These are phyloP conservation scores for Microtus richardsoni DNA, from an alignment of 2,113 vertebrate genomes.

Conservation along the genomic window DNA sequence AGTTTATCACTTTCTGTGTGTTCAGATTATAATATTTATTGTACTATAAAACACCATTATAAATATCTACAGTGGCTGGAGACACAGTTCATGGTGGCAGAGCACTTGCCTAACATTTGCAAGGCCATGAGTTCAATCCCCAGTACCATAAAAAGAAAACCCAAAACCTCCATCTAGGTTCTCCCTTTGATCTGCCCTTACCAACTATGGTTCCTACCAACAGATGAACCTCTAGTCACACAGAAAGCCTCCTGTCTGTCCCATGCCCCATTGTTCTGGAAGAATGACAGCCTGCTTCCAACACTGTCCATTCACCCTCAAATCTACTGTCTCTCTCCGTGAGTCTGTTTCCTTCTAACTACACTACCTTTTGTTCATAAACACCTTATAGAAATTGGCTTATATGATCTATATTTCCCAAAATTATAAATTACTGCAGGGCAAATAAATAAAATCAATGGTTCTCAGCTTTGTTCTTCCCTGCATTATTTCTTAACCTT, in stretches of 20 bases:
- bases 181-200: not conserved
- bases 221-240: not conserved
- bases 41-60: not conserved
- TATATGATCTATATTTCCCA: not conserved
- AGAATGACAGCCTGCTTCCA: fast-evolving
- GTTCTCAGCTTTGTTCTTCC: not conserved
- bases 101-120: not conserved
- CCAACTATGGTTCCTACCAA: not conserved
- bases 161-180: not conserved
- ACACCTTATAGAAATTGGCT: not conserved
- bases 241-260: not conserved
- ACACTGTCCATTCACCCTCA: not conserved
- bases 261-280: not conserved
- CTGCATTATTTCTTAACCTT: not conserved
- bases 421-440: not conserved
- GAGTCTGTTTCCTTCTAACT: not conserved
- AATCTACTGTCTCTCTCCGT: not conserved
- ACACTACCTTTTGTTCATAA: not conserved
- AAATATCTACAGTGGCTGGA: not conserved
- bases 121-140: not conserved
- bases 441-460: not conserved
- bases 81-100: not conserved
- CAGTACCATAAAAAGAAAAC: not conserved
- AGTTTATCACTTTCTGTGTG: not conserved
- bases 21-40: not conserved